phyloP scores from a whole-genome alignment of 2,797 vertebrate genomes.

The Syndactyla subalaris region DNA sequence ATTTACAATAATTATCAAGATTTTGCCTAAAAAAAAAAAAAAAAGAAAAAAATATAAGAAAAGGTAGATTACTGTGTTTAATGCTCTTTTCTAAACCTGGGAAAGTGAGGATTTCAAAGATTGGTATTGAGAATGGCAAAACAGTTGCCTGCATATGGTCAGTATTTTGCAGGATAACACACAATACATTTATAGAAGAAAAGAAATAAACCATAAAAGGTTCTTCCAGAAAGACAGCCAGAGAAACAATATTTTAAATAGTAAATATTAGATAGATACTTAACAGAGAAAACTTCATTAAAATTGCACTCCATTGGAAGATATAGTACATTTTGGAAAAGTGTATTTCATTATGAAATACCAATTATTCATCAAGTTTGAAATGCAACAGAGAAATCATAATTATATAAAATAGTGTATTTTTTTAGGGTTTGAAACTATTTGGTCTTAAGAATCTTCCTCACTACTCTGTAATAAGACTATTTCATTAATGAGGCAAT shows the following conservation, averaged over 20 bases:
- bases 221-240: neutral
- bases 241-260: neutral
- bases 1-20: neutral
- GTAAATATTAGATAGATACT: neutral
- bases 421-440: neutral
- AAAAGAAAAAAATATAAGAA: neutral
- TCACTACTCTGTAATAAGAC: neutral
- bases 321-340: neutral
- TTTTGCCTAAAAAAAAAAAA: neutral
- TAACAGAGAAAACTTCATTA: neutral
- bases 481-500: neutral
- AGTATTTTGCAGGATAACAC: neutral
- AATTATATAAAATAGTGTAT: neutral
- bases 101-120: neutral
- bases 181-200: neutral
- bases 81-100: neutral
- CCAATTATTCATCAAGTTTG: neutral
- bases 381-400: neutral
- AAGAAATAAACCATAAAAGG: neutral
- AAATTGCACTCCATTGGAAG: neutral
- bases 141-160: neutral
- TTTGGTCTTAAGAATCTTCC: neutral
- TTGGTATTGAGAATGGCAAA: neutral
- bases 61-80: neutral
- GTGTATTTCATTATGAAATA: neutral